Conservation (phyloP, 2,888 invertebrate genomes). For the Caprella mutica region DNA sequence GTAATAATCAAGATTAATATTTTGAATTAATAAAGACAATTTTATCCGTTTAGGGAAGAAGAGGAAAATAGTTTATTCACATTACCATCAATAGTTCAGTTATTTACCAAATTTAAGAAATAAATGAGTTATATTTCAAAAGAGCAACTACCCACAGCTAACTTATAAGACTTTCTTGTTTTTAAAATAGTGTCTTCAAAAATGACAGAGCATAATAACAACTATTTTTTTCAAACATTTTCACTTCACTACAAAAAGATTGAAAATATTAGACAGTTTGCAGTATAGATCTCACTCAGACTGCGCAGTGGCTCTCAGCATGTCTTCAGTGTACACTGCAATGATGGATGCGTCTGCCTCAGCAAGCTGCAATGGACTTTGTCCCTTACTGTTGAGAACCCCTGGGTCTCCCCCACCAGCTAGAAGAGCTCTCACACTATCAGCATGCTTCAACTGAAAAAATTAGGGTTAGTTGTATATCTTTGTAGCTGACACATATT, state of each 20-base stretch:
- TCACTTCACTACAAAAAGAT: neutral
- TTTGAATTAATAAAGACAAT: neutral
- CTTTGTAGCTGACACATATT: no score
- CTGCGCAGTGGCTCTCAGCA: conserved; percentile 50
- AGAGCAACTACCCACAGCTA: no score
- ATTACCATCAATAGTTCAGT: no score
- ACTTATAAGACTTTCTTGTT: no score
- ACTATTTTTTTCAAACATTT: neutral
- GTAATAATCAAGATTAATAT: conserved; percentile 5
- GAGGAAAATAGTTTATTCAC: no score
- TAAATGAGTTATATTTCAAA: no score
- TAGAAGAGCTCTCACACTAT: conserved; percentile 49
- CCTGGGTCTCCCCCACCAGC: conserved; percentile 51
- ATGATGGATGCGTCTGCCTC: conserved; percentile 44
- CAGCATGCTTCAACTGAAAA: conserved; percentile 45
- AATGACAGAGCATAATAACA: neutral
- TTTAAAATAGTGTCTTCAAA: no score
- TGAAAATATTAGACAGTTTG: neutral
- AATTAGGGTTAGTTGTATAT: no score
- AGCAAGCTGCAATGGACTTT: conserved; percentile 48
- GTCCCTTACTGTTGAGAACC: conserved; percentile 47
- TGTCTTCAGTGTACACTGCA: conserved; percentile 50
- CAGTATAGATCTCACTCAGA: conserved; percentile 45
- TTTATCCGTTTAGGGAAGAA: neutral
- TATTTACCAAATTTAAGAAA: no score